phyloP scores from a whole-genome alignment of 2,888 invertebrate genomes.

The Anticlea derivata region DNA sequence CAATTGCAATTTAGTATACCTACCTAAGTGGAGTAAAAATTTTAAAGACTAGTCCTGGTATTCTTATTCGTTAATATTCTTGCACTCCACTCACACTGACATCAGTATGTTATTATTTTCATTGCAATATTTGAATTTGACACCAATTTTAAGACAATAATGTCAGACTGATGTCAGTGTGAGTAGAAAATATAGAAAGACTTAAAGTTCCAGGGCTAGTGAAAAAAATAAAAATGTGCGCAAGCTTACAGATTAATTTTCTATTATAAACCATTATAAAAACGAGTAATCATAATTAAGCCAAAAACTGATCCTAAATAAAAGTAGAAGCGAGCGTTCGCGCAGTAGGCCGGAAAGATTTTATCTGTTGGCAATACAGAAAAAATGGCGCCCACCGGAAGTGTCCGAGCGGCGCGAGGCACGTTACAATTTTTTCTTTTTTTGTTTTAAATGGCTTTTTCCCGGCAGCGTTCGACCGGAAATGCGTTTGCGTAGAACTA shows the following conservation, averaged over 20 bases:
- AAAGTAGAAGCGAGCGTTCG: constrained; percentile 74
- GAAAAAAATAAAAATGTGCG: too few species aligned
- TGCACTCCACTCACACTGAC: too few species aligned
- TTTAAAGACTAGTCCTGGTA: too few species aligned
- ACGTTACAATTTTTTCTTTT: constrained; percentile 81
- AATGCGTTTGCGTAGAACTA: constrained; percentile 83
- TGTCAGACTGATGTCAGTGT: too few species aligned
- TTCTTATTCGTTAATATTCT: too few species aligned
- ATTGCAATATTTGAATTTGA: too few species aligned
- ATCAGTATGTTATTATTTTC: too few species aligned
- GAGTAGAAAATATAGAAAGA: too few species aligned
- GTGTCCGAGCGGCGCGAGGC: constrained; percentile 82
- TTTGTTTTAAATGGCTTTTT: constrained; percentile 84
- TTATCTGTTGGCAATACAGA: constrained; percentile 84
- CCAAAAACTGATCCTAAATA: constrained; percentile 71
- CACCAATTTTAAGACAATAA: too few species aligned
- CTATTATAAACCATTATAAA: constrained; percentile 16
- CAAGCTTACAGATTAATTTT: background rate
- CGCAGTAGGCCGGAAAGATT: constrained; percentile 83
- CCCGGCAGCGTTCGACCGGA: constrained; percentile 82
- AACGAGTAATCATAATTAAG: constrained; percentile 58
- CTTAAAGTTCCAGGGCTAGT: too few species aligned
- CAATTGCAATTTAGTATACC: too few species aligned
- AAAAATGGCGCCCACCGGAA: constrained; percentile 85
- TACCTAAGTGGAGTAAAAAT: too few species aligned